These are phyloP conservation scores for Oenanthe melanoleuca DNA, from an alignment of 2,113 vertebrate genomes.

Conservation along the genomic window DNA sequence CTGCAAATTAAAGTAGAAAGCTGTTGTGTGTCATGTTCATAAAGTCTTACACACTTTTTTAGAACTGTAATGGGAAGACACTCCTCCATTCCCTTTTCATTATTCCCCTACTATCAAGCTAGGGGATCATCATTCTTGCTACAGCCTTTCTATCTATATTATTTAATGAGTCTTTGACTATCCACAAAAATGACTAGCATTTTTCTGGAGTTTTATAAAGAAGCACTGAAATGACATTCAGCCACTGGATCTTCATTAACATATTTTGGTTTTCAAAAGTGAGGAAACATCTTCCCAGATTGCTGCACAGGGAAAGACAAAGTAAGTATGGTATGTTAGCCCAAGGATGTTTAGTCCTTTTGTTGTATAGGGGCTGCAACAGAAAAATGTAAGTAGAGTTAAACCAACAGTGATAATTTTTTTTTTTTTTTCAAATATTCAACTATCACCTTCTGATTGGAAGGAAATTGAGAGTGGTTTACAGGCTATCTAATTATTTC, in stretches of 20 bases:
- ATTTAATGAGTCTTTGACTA: neutral
- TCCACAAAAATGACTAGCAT: neutral
- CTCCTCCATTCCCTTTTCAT: neutral
- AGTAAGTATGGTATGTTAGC: neutral
- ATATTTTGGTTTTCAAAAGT: neutral
- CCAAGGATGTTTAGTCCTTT: neutral
- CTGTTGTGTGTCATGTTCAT: neutral
- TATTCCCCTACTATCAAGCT: neutral
- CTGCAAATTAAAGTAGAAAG: neutral
- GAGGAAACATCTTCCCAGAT: rapidly evolving
- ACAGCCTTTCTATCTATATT: neutral
- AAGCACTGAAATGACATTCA: neutral
- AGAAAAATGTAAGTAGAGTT: neutral
- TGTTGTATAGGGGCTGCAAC: neutral
- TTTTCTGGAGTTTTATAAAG: neutral
- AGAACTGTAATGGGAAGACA: neutral
- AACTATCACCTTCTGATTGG: neutral
- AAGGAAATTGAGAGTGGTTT: neutral
- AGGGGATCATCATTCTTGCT: neutral
- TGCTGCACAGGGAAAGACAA: neutral
- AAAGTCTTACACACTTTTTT: neutral
- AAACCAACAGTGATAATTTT: neutral
- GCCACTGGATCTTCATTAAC: neutral
- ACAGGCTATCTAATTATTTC: neutral
- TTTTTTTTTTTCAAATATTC: neutral